Evolutionary conservation across 2,113 vertebrate genomes (phyloP), one percentile per base, ranked within the genome.

Genomic region (Synchiropus splendidus): DNA sequence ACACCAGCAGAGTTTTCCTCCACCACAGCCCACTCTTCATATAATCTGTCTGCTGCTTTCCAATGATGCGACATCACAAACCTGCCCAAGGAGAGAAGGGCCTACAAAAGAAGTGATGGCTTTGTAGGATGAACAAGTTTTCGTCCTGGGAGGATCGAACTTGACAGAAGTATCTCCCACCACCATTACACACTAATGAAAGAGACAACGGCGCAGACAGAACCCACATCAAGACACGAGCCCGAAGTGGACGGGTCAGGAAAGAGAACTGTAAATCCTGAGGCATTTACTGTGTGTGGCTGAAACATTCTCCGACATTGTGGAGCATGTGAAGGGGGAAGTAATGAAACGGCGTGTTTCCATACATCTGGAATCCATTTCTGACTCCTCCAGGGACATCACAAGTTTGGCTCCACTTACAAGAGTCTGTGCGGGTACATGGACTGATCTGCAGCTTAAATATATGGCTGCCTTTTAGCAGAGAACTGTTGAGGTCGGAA

Each of bases 281-380:
- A 41, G 36, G 13, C 27, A 51, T 52, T 58, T 48, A 62, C 40
- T 39, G 34, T 21, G 56, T 46, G 39, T 63, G 71, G 39, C 70
- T 67, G 51, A 54, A 54, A 63, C 74, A 60, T 59, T 63, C 42
- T 52, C 33, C 32, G 33, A 11, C 13, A 1, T 48, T 51, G 34
- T 55, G 31, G 50, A 64, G 39, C 39, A 38, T 51, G 39, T 54
- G 55, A 59, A 49, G 42, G 45, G 63, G 58, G 58, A 71, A 46
- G 46, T 55, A 48, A 38, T 48, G 46, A 48, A 58, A 37, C 52
- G 45, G 59, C 6, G 2, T 16, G 45, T 61, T 61, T 42, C 45
- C 39, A 47, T 64, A 61, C 77, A 82, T 83, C 79, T 82, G 77
- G 75, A 76, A 54, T 61, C 47, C 51, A 74, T 81, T 56, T 58